These are phyloP conservation scores for Clarias magur DNA, from an alignment of 2,113 vertebrate species.

Conservation along the genomic window DNA sequence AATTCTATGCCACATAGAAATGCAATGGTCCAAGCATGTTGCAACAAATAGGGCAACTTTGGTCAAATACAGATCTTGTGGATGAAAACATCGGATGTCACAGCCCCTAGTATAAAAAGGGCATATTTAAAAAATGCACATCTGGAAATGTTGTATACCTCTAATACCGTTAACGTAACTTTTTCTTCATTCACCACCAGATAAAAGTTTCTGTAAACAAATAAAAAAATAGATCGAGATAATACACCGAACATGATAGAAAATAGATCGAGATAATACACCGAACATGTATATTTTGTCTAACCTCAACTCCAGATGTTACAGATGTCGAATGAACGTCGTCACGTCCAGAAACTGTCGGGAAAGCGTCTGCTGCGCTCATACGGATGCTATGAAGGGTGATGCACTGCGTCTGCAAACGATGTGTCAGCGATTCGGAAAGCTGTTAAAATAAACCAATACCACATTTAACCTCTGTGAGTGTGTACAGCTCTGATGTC, in stretches of 20 bases:
- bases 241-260: slow-evolving; percentile 2
- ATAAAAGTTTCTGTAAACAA: slow-evolving; percentile 27
- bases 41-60: too few species aligned
- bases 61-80: too few species aligned
- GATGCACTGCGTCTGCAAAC: slow-evolving; percentile 41
- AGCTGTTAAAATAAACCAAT: slow-evolving; percentile 53
- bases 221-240: not conserved
- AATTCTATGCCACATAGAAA: too few species aligned
- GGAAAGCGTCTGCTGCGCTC: slow-evolving; percentile 33
- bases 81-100: too few species aligned
- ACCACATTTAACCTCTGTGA: slow-evolving; percentile 41
- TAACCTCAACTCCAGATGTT: slow-evolving; percentile 24
- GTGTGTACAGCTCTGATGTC: slow-evolving; percentile 50
- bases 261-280: slow-evolving; percentile 13
- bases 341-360: slow-evolving; percentile 35
- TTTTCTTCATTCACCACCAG: not conserved
- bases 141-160: not conserved
- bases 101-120: too few species aligned
- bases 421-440: slow-evolving; percentile 46
- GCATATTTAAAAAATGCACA: not conserved
- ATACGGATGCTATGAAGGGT: slow-evolving; percentile 41
- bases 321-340: slow-evolving; percentile 43
- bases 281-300: not conserved
- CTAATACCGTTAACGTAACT: not conserved
- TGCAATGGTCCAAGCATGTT: too few species aligned